Conservation (phyloP, 53 echinoderm and acorn worm species). For the Holothuria scabra region DNA sequence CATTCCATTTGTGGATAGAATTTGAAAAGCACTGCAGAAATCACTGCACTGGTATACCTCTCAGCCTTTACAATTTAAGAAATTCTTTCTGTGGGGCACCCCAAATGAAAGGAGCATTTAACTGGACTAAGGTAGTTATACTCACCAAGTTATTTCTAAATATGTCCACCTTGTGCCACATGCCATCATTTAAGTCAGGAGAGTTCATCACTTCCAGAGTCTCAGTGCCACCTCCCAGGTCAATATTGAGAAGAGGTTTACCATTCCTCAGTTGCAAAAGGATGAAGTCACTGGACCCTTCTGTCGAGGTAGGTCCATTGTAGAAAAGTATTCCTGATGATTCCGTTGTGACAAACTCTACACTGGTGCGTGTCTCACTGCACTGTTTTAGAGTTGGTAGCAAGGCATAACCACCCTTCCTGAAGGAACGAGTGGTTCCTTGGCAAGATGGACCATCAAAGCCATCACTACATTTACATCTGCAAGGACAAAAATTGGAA, state of each 20-base stretch:
- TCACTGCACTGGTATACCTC: too few species aligned
- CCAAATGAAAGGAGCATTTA: too few species aligned
- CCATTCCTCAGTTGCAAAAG: constrained; percentile 73
- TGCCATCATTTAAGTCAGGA: constrained; percentile 55
- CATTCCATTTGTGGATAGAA: too few species aligned
- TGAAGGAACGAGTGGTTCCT: constrained; percentile 90
- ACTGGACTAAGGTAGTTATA: not conserved
- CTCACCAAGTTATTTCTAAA: constrained; percentile 82
- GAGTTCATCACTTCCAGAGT: constrained; percentile 60
- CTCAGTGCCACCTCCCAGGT: constrained; percentile 69
- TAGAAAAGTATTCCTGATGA: constrained; percentile 86
- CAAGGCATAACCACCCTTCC: constrained; percentile 69
- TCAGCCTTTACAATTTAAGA: too few species aligned
- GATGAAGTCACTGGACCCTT: constrained; percentile 79
- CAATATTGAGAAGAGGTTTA: constrained; percentile 69
- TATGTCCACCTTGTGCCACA: constrained; percentile 92
- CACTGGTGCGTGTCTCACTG: constrained; percentile 77
- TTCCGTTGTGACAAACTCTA: constrained; percentile 87
- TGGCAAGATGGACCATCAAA: constrained; percentile 91
- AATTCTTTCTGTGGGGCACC: too few species aligned
- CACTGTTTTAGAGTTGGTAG: constrained; percentile 84
- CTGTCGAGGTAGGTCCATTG: constrained; percentile 81
- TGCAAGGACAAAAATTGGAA: constrained; percentile 3
- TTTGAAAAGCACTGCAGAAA: too few species aligned
- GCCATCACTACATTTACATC: constrained; percentile 72